Percentiles rank a stretch among this genome's conserved stretches.
phyloP scores from a whole-genome alignment of 2,113 vertebrate species.

The Pagrus major region DNA sequence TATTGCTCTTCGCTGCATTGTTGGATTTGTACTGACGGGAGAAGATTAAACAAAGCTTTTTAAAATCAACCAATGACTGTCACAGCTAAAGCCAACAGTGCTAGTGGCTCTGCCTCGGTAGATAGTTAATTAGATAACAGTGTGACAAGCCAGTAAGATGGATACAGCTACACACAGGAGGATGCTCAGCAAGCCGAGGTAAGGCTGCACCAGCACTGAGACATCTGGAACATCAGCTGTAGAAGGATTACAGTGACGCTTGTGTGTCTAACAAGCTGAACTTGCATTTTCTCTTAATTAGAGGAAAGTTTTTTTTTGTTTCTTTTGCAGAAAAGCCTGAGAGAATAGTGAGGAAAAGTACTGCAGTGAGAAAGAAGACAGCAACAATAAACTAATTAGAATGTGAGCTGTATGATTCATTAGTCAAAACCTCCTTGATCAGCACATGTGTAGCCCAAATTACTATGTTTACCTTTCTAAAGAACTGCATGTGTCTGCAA shows the following conservation, averaged over 20 bases:
- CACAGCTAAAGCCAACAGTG: constrained; percentile 27
- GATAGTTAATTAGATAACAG: constrained; percentile 57
- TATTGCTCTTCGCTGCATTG: constrained; percentile 5
- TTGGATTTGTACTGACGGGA: constrained; percentile 23
- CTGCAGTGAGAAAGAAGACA: constrained; percentile 6
- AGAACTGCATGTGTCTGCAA: constrained; percentile 2
- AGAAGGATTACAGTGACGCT: background rate
- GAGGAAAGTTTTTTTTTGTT: background rate
- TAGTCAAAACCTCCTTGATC: constrained; percentile 46
- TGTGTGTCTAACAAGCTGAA: constrained; percentile 50
- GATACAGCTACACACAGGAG: constrained; percentile 10
- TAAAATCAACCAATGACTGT: constrained; percentile 33
- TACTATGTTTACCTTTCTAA: constrained; percentile 21
- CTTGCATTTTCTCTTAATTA: constrained; percentile 52
- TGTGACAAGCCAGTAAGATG: constrained; percentile 21
- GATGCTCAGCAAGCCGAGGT: constrained; percentile 14
- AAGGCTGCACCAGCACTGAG: background rate
- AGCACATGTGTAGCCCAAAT: constrained; percentile 37
- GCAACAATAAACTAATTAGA: constrained; percentile 55
- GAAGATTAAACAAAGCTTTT: constrained; percentile 21
- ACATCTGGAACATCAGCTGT: constrained; percentile 37
- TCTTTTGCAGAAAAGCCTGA: constrained; percentile 28
- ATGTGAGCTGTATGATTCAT: constrained; percentile 54
- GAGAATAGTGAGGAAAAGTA: constrained; percentile 32
- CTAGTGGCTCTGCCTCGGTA: constrained; percentile 5